These are phyloP conservation scores for Muricea muricata DNA, from an alignment of 92 coral and sea anemone genomes.

Conservation along the genomic window DNA sequence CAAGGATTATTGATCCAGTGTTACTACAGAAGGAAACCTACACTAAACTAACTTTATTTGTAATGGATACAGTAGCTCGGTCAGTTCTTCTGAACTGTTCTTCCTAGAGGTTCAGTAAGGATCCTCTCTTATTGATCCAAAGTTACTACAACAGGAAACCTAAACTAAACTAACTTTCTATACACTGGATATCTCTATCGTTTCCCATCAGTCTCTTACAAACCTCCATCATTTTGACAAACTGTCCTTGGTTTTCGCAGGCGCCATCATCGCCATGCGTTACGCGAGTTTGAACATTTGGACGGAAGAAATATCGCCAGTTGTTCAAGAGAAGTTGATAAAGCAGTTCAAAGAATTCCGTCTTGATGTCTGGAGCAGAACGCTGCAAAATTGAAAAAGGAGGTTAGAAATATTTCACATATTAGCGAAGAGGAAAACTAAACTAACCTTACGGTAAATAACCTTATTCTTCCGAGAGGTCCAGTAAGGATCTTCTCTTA, in stretches of 20 bases:
- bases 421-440: background rate
- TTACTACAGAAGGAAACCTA: too few species aligned
- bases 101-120: too few species aligned
- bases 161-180: background rate
- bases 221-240: slow-evolving; percentile 91
- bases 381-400: slow-evolving; percentile 73
- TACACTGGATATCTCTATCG: background rate
- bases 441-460: background rate
- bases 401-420: background rate
- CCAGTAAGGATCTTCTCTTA: too few species aligned
- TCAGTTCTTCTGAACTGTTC: too few species aligned
- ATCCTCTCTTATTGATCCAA: too few species aligned
- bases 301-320: slow-evolving; percentile 98
- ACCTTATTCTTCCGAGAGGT: too few species aligned
- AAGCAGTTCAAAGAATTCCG: slow-evolving; percentile 89
- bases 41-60: background rate
- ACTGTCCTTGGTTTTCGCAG: slow-evolving; percentile 85
- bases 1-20: too few species aligned
- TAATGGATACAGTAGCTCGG: too few species aligned
- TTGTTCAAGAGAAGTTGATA: slow-evolving; percentile 92
- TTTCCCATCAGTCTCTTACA: background rate
- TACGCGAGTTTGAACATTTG: slow-evolving; percentile 79
- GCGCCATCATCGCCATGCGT: slow-evolving; percentile 83
- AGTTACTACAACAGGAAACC: too few species aligned
- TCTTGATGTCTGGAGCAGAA: slow-evolving; percentile 93